Conservation (phyloP, 2,113 vertebrate genomes). For the Centropus bengalensis region DNA sequence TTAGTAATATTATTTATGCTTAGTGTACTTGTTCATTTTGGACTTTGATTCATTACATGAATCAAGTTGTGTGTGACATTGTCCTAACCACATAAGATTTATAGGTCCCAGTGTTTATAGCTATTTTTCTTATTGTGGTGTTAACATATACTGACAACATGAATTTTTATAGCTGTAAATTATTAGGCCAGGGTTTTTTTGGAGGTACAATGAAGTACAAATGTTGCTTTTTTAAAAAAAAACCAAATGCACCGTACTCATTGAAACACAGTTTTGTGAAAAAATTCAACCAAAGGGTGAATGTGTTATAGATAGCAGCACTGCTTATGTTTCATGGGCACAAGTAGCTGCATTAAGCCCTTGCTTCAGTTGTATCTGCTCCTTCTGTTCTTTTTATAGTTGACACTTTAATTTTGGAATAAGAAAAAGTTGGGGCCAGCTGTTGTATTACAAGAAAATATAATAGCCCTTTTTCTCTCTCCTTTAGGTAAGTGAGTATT, state of each 20-base stretch:
- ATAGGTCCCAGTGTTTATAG: background rate
- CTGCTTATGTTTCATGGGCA: background rate
- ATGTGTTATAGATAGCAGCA: background rate
- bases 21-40: background rate
- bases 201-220: background rate
- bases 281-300: background rate
- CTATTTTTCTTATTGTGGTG: background rate
- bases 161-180: background rate
- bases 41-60: background rate
- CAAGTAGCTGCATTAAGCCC: slow-evolving; percentile 4
- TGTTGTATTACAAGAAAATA: slow-evolving; percentile 58
- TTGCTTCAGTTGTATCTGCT: slow-evolving; percentile 19
- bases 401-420: slow-evolving; percentile 38
- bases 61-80: background rate
- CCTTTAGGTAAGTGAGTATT: slow-evolving; percentile 78
- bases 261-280: slow-evolving; percentile 12
- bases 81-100: background rate
- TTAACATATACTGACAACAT: background rate
- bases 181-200: background rate
- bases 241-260: background rate
- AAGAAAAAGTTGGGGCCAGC: slow-evolving; percentile 43
- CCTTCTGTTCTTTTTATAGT: slow-evolving; percentile 35
- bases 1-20: background rate
- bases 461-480: slow-evolving; percentile 56
- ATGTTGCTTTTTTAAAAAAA: background rate